Evolutionary conservation across 2,113 vertebrate genomes (phyloP), one percentile per base, ranked within the genome.

Genomic region (Notothenia coriiceps): DNA sequence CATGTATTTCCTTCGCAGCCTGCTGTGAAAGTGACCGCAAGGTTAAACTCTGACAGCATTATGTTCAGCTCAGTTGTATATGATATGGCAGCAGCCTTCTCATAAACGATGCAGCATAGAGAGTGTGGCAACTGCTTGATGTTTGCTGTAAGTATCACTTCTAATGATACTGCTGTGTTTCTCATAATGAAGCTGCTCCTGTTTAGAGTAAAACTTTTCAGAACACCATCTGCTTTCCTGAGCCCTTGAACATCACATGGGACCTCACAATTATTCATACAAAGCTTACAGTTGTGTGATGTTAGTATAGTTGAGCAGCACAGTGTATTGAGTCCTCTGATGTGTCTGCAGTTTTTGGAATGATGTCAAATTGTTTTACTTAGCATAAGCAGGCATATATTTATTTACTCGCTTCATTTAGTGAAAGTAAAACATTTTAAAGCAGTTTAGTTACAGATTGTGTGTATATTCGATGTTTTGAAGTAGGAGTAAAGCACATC

Each of bases 191-290:
- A 65, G 68, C 61, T 43, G 20, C 61, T 73, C 43, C 50, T 62
- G 55, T 72, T 77, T 60, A n/a, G 49, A 67, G n/a, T 73, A 66
- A 77, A 82, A 71, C 73, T 65, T 71, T 46, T 47, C 22, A 20
- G 20, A 80, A 74, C 72, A 51, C 71, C 67, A 76, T 67, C 55
- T 80, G 82, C 54, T 77, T 62, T 80, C 61, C 67, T 1, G 14
- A 66, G 55, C 10, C 17, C 47, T 62, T 67, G 49, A 64, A 72
- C 12, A 3, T 47, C 70, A 74, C 65, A 49, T 65, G 74, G 83
- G 74, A 82, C 40, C 40, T 56, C 47, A 59, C 17, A 50, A 55
- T 63, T 64, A 76, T 80, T 76, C 10, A 69, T 59, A 40, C 47
- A 76, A 71, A 60, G 43, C 54, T 2, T 64, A 64, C 55, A 59